Percentiles rank a stretch among this genome's conserved stretches.
Evolutionary conservation across 2,797 vertebrate species (phyloP).

Genomic region (Sphenodon punctatus): DNA sequence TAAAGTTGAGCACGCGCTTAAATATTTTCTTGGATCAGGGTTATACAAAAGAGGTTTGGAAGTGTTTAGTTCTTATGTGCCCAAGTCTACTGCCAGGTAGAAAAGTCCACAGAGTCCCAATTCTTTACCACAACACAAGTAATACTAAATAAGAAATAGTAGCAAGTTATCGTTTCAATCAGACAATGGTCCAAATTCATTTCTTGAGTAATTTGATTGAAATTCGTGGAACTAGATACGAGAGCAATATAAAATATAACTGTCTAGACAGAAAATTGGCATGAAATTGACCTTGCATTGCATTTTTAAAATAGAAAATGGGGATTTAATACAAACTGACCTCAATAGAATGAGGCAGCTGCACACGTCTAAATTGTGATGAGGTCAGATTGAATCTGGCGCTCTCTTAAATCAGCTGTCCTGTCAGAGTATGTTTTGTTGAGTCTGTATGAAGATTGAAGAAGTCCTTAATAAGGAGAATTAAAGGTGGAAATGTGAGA

Average conservation of each 20-base stretch:
- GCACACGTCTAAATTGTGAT: neutral
- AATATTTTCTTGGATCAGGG: neutral
- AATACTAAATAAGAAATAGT: too few relatives aligned
- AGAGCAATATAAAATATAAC: too few relatives aligned
- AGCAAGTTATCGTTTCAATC: neutral
- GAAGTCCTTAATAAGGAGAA: slow-evolving; percentile 25
- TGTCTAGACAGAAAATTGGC: neutral
- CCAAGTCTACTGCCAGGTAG: too few relatives aligned
- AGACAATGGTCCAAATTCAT: neutral
- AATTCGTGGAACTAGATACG: slow-evolving; percentile 1
- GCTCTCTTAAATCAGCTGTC: neutral
- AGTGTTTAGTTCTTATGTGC: neutral
- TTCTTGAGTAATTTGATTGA: neutral
- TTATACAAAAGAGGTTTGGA: neutral
- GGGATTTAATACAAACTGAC: slow-evolving; percentile 4
- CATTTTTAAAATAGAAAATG: neutral
- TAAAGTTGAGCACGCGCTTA: neutral
- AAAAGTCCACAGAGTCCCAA: neutral
- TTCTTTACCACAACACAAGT: neutral
- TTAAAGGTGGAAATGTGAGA: neutral
- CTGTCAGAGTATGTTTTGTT: neutral
- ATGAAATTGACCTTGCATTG: neutral
- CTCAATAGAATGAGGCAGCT: neutral
- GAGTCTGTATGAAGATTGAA: neutral
- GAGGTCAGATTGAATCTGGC: neutral